Percentiles rank a stretch among this genome's conserved stretches.
These are phyloP conservation scores for Salvelinus alpinus DNA, from an alignment of 2,113 vertebrate species.

Conservation along the genomic window DNA sequence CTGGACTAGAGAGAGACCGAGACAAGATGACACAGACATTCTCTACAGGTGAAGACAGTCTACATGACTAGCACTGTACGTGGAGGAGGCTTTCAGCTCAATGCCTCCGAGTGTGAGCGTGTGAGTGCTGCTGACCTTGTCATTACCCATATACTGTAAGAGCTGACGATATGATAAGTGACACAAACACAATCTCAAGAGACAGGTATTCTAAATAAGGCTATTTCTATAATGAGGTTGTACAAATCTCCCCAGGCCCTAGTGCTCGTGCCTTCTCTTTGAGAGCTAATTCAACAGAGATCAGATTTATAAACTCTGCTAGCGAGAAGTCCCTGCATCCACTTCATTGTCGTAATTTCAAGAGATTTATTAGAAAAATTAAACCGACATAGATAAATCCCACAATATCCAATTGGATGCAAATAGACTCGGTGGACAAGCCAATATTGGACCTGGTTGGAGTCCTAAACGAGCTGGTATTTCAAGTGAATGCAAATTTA, in stretches of 20 bases:
- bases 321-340: background rate
- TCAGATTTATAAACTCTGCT: background rate
- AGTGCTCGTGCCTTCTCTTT: background rate
- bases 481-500: conserved; percentile 37
- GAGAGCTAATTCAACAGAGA: background rate
- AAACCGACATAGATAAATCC: conserved; percentile 2
- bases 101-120: too few relatives aligned
- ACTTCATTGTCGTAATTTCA: background rate
- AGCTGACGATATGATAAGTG: too few relatives aligned
- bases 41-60: background rate
- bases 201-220: too few relatives aligned
- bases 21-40: background rate
- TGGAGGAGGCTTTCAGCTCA: too few relatives aligned
- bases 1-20: background rate
- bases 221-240: background rate
- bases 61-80: background rate
- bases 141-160: too few relatives aligned
- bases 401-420: conserved; percentile 22
- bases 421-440: background rate
- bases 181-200: too few relatives aligned
- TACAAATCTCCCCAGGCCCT: background rate
- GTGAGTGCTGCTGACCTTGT: too few relatives aligned
- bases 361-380: conserved; percentile 11
- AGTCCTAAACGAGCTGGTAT: conserved; percentile 17
- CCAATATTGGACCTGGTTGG: background rate